These are phyloP conservation scores for Staurois parvus DNA, from an alignment of 2,797 vertebrate genomes.

Conservation along the genomic window DNA sequence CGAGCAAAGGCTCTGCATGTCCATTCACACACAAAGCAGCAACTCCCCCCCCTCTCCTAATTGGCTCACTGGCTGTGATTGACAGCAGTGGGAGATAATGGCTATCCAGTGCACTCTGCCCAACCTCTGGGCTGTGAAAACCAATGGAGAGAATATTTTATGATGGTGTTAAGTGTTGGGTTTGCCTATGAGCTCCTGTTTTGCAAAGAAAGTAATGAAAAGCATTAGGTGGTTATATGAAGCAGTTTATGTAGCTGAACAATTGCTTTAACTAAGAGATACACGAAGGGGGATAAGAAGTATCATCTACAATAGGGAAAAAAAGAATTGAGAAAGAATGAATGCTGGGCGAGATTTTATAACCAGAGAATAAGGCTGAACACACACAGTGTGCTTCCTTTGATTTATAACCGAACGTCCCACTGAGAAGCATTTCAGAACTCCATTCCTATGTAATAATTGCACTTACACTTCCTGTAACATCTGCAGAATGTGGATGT, in stretches of 20 bases:
- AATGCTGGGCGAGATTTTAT: slow-evolving; percentile 31
- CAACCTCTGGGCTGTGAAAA: too few relatives aligned
- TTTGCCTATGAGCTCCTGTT: neutral
- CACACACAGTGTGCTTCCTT: slow-evolving; percentile 11
- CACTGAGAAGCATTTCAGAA: slow-evolving; percentile 42
- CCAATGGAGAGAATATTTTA: too few relatives aligned
- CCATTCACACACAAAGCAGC: too few relatives aligned
- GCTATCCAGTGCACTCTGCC: too few relatives aligned
- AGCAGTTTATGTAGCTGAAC: neutral
- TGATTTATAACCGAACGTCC: slow-evolving; percentile 55
- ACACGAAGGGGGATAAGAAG: neutral
- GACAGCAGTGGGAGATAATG: too few relatives aligned
- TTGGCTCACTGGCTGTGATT: too few relatives aligned
- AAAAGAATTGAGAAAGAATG: neutral
- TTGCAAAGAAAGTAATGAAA: neutral
- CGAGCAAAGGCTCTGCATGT: too few relatives aligned
- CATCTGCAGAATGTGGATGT: slow-evolving; percentile 47
- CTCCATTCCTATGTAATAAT: slow-evolving; percentile 47
- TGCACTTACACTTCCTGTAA: slow-evolving; percentile 53
- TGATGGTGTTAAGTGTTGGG: too few relatives aligned
- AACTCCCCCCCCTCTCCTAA: too few relatives aligned
- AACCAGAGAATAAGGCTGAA: slow-evolving; percentile 13
- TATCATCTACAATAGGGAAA: slow-evolving; percentile 3
- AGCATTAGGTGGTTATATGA: neutral
- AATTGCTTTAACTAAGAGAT: neutral